These are phyloP conservation scores for Chromobotia macracanthus DNA, from an alignment of 2,797 vertebrate genomes.

Conservation along the genomic window DNA sequence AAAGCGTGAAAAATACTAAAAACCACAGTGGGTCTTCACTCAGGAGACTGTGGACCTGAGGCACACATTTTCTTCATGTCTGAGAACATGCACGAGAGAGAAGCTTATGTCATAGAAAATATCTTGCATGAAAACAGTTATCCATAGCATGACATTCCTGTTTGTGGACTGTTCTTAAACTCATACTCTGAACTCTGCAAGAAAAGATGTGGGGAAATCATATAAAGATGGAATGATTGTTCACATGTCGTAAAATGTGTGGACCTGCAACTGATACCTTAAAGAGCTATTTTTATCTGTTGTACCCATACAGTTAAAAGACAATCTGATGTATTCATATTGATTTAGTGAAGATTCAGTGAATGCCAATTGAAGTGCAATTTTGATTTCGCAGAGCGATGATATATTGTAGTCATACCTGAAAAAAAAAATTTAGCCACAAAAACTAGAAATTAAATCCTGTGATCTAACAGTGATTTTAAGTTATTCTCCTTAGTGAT, in stretches of 20 bases:
- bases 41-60: neutral
- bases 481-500: no score
- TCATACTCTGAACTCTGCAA: neutral
- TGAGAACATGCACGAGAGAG: neutral
- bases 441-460: no score
- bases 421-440: no score
- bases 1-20: conserved; percentile 10
- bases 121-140: neutral
- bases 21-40: conserved; percentile 17
- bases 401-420: no score
- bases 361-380: no score
- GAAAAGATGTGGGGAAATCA: neutral
- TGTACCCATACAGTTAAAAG: neutral
- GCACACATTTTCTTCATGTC: neutral
- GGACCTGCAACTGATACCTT: neutral
- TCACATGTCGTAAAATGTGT: neutral
- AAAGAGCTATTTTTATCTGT: neutral
- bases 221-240: neutral
- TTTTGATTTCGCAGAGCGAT: no score
- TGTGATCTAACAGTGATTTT: no score
- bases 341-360: neutral
- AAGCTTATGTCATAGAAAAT: neutral
- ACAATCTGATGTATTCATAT: neutral
- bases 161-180: neutral
- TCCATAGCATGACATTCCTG: neutral